Percentiles rank a stretch among this genome's conserved stretches.
phyloP scores from a whole-genome alignment of 2,113 vertebrate genomes.

The Eurystomus gularis region DNA sequence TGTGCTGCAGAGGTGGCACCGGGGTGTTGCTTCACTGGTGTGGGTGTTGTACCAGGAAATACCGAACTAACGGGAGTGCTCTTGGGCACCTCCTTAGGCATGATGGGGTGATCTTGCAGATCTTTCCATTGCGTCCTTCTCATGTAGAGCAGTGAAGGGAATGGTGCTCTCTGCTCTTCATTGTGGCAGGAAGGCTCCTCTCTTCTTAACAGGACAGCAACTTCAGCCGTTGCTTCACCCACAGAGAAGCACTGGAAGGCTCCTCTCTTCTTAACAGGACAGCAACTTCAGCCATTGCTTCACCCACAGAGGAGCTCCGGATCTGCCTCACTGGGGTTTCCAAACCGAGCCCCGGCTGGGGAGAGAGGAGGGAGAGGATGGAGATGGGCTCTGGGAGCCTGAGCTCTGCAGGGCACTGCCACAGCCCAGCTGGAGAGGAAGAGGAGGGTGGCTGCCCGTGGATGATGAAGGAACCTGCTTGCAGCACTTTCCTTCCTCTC shows the following conservation, averaged over 20 bases:
- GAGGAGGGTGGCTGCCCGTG: not conserved
- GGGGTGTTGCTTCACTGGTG: not conserved
- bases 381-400: not conserved
- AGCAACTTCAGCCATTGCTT: not conserved
- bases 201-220: not conserved
- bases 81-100: not conserved
- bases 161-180: not conserved
- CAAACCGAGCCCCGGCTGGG: not conserved
- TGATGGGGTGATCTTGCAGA: not conserved
- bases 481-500: not conserved
- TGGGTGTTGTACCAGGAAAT: not conserved
- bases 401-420: not conserved
- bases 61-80: accelerated
- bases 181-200: not conserved
- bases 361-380: not conserved
- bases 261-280: not conserved
- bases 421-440: not conserved
- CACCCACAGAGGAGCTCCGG: not conserved
- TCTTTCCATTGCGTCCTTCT: not conserved
- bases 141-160: not conserved
- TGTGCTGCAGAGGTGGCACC: not conserved
- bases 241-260: not conserved
- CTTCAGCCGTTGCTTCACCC: not conserved
- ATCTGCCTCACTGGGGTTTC: not conserved
- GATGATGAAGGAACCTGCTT: not conserved